Evolutionary conservation across 2,797 vertebrate genomes (phyloP), one percentile per base, ranked within the genome.

Genomic region (Tokudaia muenninki): DNA sequence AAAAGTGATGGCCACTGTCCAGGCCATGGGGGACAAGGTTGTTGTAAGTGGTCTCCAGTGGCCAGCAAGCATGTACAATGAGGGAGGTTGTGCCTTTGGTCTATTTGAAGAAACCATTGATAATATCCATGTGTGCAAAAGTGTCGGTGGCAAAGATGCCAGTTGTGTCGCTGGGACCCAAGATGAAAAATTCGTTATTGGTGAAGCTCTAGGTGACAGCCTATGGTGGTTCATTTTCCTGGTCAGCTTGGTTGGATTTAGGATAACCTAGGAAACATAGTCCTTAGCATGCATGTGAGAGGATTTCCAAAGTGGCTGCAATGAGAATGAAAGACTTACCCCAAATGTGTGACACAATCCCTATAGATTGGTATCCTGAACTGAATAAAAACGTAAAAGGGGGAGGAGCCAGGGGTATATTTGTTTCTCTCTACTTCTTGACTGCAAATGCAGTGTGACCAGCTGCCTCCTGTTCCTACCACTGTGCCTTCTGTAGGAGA

Each of bases 91-190:
- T 99, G 95, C 99, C 99, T 67, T 99, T 99, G 75, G 99, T 98
- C 99, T 99, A 92, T 81, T 99, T 99, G 98, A 99, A 99, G 98
- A 99, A 99, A 91, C 99, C 99, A 31, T 99, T 99, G 96, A 99
- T 86, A 31, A 98, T 9, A 1, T 99, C 99, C 95, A 99, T 98
- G 97, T 99, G 99, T 0, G 97, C 96, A 63, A 97, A 99, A 0
- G 99, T 99, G 82, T 99, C 99, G 1, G 99, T 99, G 52, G 99
- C 99, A 98, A 99, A 99, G 97, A 99, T 99, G 24, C 99, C 99
- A 70, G 99, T 99, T 3, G 99, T 99, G 94, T 94, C 95, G 0
- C 98, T 98, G 0, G 29, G 1, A 10, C 99, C 99, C 0, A 81
- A 80, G 29, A 99, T 98, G 31, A 97, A 87, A 26, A 99, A 97